Conservation (phyloP, 2,797 vertebrate species). For the Spinus pinus region DNA sequence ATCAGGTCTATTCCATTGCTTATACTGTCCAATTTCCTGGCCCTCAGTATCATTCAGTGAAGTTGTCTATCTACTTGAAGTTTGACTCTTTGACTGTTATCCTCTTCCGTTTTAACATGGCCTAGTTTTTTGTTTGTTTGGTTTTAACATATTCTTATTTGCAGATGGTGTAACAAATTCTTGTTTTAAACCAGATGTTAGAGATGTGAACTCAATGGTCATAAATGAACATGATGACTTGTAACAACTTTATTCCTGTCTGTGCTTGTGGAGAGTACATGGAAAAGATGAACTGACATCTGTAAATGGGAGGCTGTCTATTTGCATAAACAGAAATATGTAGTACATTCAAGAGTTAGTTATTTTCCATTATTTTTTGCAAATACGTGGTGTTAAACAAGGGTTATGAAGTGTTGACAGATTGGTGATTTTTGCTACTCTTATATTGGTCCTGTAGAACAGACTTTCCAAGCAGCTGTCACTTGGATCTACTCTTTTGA, state of each 20-base stretch:
- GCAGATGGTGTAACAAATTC: not conserved
- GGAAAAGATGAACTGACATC: not conserved
- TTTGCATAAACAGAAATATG: not conserved
- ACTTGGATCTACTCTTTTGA: not conserved
- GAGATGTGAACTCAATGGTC: not conserved
- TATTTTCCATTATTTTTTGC: not conserved
- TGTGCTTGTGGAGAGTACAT: not conserved
- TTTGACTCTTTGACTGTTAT: not conserved
- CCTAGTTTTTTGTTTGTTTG: not conserved
- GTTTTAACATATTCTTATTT: not conserved
- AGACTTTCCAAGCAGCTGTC: not conserved
- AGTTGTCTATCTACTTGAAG: not conserved
- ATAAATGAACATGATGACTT: not conserved
- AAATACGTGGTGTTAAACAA: not conserved
- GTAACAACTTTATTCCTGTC: not conserved
- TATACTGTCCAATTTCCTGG: not conserved
- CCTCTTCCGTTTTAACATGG: not conserved
- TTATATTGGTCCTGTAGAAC: not conserved
- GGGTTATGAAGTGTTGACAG: not conserved
- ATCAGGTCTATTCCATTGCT: not conserved
- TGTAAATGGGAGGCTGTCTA: not conserved
- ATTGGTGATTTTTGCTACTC: not conserved
- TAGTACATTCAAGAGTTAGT: not conserved
- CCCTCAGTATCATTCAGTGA: not conserved
- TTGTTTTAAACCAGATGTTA: not conserved